Evolutionary conservation across 2,113 vertebrate genomes (phyloP), one percentile per base, ranked within the genome.

Genomic region (Numida meleagris): DNA sequence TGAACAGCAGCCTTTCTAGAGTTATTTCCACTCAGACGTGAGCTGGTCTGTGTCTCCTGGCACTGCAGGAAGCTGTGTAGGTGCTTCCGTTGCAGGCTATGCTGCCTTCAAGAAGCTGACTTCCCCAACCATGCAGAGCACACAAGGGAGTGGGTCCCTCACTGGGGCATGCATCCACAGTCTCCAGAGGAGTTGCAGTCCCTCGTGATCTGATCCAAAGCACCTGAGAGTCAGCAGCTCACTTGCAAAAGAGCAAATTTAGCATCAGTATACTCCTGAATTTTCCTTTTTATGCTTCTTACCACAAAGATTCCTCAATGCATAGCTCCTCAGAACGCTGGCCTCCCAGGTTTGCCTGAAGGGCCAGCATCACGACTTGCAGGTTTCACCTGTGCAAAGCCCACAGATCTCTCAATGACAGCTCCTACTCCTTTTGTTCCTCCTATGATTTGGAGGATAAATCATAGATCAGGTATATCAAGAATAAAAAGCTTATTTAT

Each of bases 101-200:
- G 2, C 1, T 21, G 10, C 8, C 57, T 73, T 72, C 14, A 57
- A 46, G 31, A 57, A 46, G 31, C 14, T 19, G 43, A 77, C 46
- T 18, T 1, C 0, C 25, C 59, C n/a, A 8, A 4, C 2, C 0
- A 0, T 33, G 11, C 29, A 5, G 14, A 46, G 25, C 21, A 42
- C 7, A 14, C 15, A 77, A 67, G 27, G 12, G 6, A 2, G 34
- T 18, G 6, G n/a, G 14, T 12, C 34, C 61, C 40, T 18, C 14
- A 3, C 3, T 8, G 8, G 36, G 12, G 73, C 48, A 57, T 11
- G n/a, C 43, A 63, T 13, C 36, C 18, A 33, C 43, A 1, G 6
- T 38, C 38, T 86, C 31, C 25, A 42, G n/a, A 18, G 29, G 11
- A 20, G 25, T 18, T 33, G 25, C 40, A 21, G 38, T 27, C 48